Conservation (phyloP, 1,140 invertebrate species). For the Nymphalis io region DNA sequence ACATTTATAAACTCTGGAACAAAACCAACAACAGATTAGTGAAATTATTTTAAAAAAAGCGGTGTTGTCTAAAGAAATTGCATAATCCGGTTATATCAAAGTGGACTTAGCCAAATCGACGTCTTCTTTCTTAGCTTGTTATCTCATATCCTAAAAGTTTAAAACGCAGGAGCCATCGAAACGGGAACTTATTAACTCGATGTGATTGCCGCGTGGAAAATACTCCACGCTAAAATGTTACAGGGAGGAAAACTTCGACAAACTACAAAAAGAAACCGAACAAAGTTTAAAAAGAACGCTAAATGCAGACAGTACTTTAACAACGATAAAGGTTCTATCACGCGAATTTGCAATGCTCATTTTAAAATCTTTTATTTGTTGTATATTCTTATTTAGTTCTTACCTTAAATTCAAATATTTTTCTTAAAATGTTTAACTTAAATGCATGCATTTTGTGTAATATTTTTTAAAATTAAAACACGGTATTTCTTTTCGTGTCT, state of each 20-base stretch:
- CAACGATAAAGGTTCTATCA: constrained; percentile 39
- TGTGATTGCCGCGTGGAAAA: constrained; percentile 74
- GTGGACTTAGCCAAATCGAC: constrained; percentile 73
- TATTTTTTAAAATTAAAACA: too few species aligned
- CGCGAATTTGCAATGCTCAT: constrained; percentile 26
- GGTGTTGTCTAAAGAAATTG: constrained; percentile 19
- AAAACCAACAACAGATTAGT: constrained; percentile 4
- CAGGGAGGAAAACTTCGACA: constrained; percentile 69
- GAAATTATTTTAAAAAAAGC: constrained; percentile 1
- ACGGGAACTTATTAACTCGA: constrained; percentile 80
- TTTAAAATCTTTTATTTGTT: constrained; percentile 27
- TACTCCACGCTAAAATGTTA: constrained; percentile 76
- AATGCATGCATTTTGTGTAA: too few species aligned
- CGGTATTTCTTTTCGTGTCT: too few species aligned
- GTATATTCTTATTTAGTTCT: constrained; percentile 27
- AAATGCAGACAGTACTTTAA: constrained; percentile 69
- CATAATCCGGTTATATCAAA: constrained; percentile 57
- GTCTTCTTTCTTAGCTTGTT: constrained; percentile 76
- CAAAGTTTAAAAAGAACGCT: constrained; percentile 74
- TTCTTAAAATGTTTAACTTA: neutral
- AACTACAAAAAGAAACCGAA: constrained; percentile 71
- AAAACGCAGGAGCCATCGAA: constrained; percentile 77
- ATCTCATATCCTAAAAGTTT: constrained; percentile 81
- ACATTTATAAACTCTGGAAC: neutral
- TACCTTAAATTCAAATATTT: constrained; percentile 17